phyloP scores from a whole-genome alignment of 2,797 vertebrate species.

The Macropus fuliginosus region DNA sequence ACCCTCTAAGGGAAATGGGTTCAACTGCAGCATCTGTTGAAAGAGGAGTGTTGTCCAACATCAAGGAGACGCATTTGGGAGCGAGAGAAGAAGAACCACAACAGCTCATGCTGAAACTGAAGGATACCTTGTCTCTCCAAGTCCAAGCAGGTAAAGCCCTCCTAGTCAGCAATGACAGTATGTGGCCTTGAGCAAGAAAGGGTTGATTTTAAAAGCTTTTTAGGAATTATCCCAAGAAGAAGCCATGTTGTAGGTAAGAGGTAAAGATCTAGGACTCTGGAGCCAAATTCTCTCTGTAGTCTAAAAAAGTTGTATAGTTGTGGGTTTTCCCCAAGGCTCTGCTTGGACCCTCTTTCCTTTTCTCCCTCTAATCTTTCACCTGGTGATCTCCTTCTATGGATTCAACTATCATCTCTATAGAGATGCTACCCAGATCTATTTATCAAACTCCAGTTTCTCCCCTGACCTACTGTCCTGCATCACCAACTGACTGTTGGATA shows the following conservation, averaged over 20 bases:
- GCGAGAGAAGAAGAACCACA: constrained; percentile 80
- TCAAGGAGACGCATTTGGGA: constrained; percentile 40
- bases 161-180: neutral
- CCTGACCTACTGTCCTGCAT: neutral
- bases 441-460: neutral
- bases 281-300: neutral
- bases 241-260: neutral
- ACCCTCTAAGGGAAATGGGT: neutral
- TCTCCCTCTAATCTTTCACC: neutral
- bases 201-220: neutral
- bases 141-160: constrained; percentile 80
- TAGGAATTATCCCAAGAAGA: neutral
- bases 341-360: neutral
- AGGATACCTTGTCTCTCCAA: constrained; percentile 81
- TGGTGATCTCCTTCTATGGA: neutral
- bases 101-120: constrained; percentile 85
- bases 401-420: no score
- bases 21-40: neutral
- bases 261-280: constrained; percentile 25
- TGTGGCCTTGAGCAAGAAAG: neutral
- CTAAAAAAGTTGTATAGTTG: neutral
- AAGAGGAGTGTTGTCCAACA: constrained; percentile 15
- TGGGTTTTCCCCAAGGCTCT: neutral
- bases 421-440: neutral
- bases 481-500: neutral